Conservation (phyloP, 1,140 invertebrate genomes). For the Chymomyza costata region DNA sequence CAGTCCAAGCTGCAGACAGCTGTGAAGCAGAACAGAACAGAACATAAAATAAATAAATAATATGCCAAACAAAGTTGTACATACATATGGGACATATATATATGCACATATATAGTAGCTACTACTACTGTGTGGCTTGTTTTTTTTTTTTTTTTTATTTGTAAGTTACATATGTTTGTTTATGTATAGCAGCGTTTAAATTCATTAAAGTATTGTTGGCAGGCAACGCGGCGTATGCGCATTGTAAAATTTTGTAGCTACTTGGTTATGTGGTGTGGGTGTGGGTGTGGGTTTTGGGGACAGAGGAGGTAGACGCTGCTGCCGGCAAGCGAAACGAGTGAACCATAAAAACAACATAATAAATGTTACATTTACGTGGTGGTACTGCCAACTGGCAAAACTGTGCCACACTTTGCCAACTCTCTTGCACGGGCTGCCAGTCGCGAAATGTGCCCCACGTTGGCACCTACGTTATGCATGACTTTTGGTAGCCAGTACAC, state of each 20-base stretch:
- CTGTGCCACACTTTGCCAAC: conserved; percentile 6
- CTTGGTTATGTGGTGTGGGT: neutral
- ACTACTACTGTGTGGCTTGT: too few relatives aligned
- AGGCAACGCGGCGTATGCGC: too few relatives aligned
- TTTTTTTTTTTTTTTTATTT: neutral
- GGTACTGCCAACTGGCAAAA: conserved; percentile 17
- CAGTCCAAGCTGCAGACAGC: conserved; percentile 94
- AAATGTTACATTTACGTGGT: conserved; percentile 69
- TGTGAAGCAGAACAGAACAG: conserved; percentile 65
- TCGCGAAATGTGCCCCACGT: conserved; percentile 7
- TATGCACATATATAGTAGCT: too few relatives aligned
- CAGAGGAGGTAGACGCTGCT: conserved; percentile 1
- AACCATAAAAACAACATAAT: conserved; percentile 69
- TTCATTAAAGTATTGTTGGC: conserved; percentile 24
- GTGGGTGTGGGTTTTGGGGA: too few relatives aligned
- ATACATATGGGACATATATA: too few relatives aligned
- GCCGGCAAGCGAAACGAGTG: conserved; percentile 36
- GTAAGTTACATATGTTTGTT: conserved; percentile 16
- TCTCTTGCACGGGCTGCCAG: too few relatives aligned
- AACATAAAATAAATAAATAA: conserved; percentile 14
- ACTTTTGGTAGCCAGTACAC: conserved; percentile 56
- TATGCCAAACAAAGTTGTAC: neutral
- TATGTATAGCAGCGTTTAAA: conserved; percentile 34
- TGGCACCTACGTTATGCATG: conserved; percentile 39
- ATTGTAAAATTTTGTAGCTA: neutral